phyloP scores from a whole-genome alignment of 1,140 invertebrate species.

The Apis mellifera region DNA sequence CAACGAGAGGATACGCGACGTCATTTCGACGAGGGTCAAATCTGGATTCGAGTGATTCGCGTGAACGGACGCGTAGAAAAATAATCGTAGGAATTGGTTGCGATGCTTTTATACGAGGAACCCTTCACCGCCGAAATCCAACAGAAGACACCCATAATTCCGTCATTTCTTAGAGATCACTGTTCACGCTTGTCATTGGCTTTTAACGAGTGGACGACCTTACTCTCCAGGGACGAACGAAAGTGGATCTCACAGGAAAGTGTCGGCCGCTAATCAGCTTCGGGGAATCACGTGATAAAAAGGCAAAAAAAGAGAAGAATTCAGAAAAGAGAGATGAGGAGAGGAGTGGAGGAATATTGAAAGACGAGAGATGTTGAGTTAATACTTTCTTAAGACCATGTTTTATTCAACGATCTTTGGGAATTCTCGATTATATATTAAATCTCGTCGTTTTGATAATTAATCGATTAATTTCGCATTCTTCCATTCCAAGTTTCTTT shows the following conservation, averaged over 20 bases:
- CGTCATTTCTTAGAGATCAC: conserved; percentile 18
- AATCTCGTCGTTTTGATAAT: neutral
- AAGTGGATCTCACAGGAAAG: conserved; percentile 46
- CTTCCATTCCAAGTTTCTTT: neutral
- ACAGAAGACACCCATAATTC: conserved; percentile 24
- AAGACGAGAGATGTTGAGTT: neutral
- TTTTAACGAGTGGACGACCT: conserved; percentile 63
- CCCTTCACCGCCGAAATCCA: conserved; percentile 54
- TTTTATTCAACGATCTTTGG: conserved; percentile 32
- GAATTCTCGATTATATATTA: neutral
- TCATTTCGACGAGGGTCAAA: neutral
- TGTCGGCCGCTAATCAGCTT: neutral
- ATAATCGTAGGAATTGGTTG: conserved; percentile 13
- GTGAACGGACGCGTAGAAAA: conserved; percentile 7
- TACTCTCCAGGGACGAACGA: conserved; percentile 63
- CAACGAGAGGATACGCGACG: neutral
- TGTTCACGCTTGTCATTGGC: conserved; percentile 27
- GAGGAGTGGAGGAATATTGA: neutral
- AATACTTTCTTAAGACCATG: neutral
- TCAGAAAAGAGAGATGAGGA: neutral
- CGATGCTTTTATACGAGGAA: conserved; percentile 60
- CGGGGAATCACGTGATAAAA: conserved; percentile 14
- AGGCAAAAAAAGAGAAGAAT: neutral
- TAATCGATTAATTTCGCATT: too few relatives aligned
- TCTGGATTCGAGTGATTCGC: too few relatives aligned